Conservation (phyloP, 2,113 vertebrate species). For the Sylvietta virens region DNA sequence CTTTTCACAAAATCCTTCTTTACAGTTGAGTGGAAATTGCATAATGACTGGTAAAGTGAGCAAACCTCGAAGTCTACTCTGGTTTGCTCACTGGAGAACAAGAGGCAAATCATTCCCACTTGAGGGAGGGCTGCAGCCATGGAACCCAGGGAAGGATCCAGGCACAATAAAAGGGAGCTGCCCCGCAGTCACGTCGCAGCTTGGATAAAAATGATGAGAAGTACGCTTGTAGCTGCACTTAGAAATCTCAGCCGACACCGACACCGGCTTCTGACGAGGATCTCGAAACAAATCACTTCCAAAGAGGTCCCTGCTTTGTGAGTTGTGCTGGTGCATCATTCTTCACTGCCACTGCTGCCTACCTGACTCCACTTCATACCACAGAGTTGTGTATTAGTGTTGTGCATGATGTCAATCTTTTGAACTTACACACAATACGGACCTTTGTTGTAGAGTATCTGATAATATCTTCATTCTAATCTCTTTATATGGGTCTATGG, state of each 20-base stretch:
- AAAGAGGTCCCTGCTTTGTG: not conserved
- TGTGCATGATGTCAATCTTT: not conserved
- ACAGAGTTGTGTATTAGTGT: not conserved
- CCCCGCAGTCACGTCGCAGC: accelerated
- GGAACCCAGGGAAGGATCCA: not conserved
- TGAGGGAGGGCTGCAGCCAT: not conserved
- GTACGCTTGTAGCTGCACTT: not conserved
- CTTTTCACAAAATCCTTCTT: not conserved
- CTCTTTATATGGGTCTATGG: not conserved
- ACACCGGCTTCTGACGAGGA: not conserved
- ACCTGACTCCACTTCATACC: not conserved
- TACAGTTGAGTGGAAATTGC: not conserved
- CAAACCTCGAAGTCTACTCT: not conserved
- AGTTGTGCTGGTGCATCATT: not conserved
- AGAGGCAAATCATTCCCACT: not conserved
- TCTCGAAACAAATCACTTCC: not conserved
- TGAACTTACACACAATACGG: not conserved
- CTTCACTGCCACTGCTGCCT: not conserved
- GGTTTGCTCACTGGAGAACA: not conserved
- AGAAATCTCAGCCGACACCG: not conserved
- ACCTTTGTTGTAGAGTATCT: not conserved
- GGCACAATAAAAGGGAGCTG: not conserved
- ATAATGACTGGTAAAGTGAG: not conserved
- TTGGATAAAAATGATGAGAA: not conserved
- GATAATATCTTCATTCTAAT: not conserved